These are phyloP conservation scores for Pogonomyrmex californicus DNA, from an alignment of 1,140 invertebrate species.

Conservation along the genomic window DNA sequence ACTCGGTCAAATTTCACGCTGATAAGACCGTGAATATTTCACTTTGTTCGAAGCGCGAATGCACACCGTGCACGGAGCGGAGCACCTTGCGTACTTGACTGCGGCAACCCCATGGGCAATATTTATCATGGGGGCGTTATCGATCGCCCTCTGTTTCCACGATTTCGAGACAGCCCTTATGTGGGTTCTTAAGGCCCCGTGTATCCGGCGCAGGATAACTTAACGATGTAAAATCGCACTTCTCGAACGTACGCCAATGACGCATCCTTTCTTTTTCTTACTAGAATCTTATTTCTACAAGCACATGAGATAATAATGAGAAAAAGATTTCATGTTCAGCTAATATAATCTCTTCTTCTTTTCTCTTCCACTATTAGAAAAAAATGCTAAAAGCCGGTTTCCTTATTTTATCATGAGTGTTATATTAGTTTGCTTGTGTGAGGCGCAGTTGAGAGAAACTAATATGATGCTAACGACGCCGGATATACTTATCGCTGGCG, in stretches of 20 bases:
- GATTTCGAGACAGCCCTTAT: slow-evolving; percentile 69
- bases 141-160: slow-evolving; percentile 76
- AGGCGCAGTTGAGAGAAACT: neutral
- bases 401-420: neutral
- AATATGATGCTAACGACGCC: slow-evolving; percentile 1
- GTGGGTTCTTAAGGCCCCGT: slow-evolving; percentile 65
- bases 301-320: neutral
- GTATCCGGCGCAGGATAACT: slow-evolving; percentile 24
- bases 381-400: neutral
- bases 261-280: neutral
- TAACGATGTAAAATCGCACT: slow-evolving; percentile 60
- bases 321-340: neutral
- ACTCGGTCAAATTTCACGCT: slow-evolving; percentile 63
- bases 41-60: slow-evolving; percentile 19
- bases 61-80: slow-evolving; percentile 26
- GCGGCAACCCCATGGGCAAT: slow-evolving; percentile 69
- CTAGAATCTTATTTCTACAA: neutral
- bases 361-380: neutral
- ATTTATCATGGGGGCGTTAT: slow-evolving; percentile 78
- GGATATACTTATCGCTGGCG: slow-evolving; percentile 53
- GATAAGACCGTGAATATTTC: slow-evolving; percentile 58
- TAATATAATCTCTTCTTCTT: neutral
- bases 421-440: neutral
- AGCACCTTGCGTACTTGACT: slow-evolving; percentile 69
- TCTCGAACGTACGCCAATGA: neutral